These are phyloP conservation scores for Coelopa pilipes DNA, from an alignment of 2,888 invertebrate species.

Conservation along the genomic window DNA sequence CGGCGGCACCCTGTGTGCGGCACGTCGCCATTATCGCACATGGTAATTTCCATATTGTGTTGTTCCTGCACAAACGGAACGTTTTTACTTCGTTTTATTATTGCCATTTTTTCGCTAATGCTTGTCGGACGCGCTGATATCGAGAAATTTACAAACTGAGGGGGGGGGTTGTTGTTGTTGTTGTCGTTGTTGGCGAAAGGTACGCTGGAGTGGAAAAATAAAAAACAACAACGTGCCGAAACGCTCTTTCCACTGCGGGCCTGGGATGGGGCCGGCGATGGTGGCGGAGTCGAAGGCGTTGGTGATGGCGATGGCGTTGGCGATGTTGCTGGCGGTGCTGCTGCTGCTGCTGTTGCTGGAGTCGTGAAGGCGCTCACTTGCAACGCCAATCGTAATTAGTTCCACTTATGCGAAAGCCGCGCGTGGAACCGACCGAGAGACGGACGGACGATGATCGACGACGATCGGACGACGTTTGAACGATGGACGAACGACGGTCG, in stretches of 20 bases:
- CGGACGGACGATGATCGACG: not conserved
- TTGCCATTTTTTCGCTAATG: slow-evolving; percentile 2
- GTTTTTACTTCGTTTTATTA: not conserved
- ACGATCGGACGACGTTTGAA: not conserved
- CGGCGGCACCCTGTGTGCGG: not conserved
- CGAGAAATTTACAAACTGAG: slow-evolving; percentile 11
- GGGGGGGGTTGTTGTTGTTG: too few species aligned
- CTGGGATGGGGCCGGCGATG: too few species aligned
- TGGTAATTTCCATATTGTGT: slow-evolving; percentile 25
- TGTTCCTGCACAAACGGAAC: slow-evolving; percentile 16
- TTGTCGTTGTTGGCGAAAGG: too few species aligned
- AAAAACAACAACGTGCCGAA: slow-evolving; percentile 35
- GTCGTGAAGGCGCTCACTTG: slow-evolving; percentile 31
- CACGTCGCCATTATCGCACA: slow-evolving; percentile 24
- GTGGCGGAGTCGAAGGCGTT: too few species aligned
- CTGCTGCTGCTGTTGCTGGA: slow-evolving; percentile 4
- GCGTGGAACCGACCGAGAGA: slow-evolving; percentile 21
- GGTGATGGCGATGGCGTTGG: not conserved
- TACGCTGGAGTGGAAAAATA: not conserved
- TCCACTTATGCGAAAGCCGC: slow-evolving; percentile 34
- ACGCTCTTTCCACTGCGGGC: slow-evolving; percentile 23
- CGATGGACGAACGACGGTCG: not conserved
- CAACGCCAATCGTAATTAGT: slow-evolving; percentile 36
- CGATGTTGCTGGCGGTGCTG: not conserved
- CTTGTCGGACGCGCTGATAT: slow-evolving; percentile 28